Percentiles rank a stretch among this genome's conserved stretches.
Evolutionary conservation across 2,888 invertebrate species (phyloP).

Genomic region (Digitonthophagus gazella): DNA sequence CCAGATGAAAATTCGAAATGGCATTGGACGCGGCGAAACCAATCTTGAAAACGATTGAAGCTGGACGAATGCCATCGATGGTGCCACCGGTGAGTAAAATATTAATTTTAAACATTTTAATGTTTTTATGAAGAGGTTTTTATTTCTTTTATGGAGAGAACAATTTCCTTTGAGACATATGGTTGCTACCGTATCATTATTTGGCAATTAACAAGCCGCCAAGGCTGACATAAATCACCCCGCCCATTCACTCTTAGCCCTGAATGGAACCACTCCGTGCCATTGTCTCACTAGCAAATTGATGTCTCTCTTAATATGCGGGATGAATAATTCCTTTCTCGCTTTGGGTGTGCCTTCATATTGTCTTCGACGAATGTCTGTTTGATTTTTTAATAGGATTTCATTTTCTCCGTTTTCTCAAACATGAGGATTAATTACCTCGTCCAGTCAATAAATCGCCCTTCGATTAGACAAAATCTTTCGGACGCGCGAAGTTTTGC

Average conservation of each 20-base stretch:
- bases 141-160: too few relatives aligned
- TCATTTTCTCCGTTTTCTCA: not conserved
- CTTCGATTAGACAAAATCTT: not conserved
- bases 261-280: not conserved
- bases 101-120: not conserved
- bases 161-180: too few relatives aligned
- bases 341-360: not conserved
- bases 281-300: not conserved
- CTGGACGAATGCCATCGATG: constrained; percentile 30
- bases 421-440: not conserved
- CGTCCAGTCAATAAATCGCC: not conserved
- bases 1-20: constrained; percentile 38
- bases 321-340: not conserved
- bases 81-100: constrained; percentile 34
- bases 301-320: not conserved
- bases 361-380: not conserved
- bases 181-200: not conserved
- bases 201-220: not conserved
- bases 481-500: not conserved
- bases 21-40: constrained; percentile 34
- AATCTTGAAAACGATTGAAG: constrained; percentile 28
- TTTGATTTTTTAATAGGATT: not conserved
- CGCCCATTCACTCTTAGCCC: not conserved
- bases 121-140: too few relatives aligned
- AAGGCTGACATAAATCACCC: not conserved